Evolutionary conservation across 2,113 vertebrate species (phyloP).

Genomic region (Podarcis raffonei): DNA sequence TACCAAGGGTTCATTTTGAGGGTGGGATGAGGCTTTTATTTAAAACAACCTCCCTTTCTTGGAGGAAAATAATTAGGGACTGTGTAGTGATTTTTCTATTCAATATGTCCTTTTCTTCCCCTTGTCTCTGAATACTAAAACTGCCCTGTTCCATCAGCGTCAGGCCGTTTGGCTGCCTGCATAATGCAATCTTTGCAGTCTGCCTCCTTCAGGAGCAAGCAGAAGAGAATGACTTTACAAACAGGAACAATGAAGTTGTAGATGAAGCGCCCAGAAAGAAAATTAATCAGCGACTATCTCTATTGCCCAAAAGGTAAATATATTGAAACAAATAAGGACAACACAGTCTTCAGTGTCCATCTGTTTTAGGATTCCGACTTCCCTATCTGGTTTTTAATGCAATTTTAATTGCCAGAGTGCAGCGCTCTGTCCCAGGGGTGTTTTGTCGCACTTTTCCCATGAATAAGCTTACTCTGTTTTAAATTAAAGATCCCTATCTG

Average conservation of each 20-base stretch:
- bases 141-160: not conserved
- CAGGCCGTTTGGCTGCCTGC: slow-evolving; percentile 33
- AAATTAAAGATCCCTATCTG: slow-evolving; percentile 79
- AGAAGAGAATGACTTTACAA: slow-evolving; percentile 41
- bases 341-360: slow-evolving; percentile 48
- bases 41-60: slow-evolving; percentile 43
- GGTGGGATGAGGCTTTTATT: slow-evolving; percentile 6
- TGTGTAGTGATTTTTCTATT: slow-evolving; percentile 23
- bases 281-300: slow-evolving; percentile 56
- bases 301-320: slow-evolving; percentile 60
- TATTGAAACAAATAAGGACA: slow-evolving; percentile 49
- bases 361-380: slow-evolving; percentile 53
- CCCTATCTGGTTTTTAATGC: slow-evolving; percentile 66
- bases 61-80: slow-evolving; percentile 21
- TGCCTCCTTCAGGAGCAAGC: slow-evolving; percentile 41
- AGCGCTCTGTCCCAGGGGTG: slow-evolving; percentile 51
- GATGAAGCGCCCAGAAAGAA: slow-evolving; percentile 56
- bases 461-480: slow-evolving; percentile 72
- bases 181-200: slow-evolving; percentile 19
- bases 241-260: slow-evolving; percentile 54
- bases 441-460: slow-evolving; percentile 67
- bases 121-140: slow-evolving; percentile 17
- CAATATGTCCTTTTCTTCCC: slow-evolving; percentile 25
- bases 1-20: slow-evolving; percentile 1
- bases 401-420: slow-evolving; percentile 70